Evolutionary conservation across 1,140 invertebrate species (phyloP), one percentile per base, ranked within the genome.

Genomic region (Holcopasites calliopsidis): DNA sequence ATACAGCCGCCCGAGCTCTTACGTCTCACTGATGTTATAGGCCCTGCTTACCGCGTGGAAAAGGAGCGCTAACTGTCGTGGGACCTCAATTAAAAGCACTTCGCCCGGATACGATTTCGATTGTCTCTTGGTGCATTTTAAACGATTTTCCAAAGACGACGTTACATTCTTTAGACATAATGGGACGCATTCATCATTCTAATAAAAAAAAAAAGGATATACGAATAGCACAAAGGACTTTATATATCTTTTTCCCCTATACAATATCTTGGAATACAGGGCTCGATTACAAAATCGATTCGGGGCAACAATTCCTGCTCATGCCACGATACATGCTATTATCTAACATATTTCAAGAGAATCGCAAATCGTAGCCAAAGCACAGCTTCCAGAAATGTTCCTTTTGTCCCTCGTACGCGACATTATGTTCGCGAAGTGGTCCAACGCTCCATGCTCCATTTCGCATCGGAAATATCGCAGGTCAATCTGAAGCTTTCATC

Each of bases 1-100:
- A 75, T 61, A 31, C 50, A 50, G 16, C 44, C 7, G 54, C 44
- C 65, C 49, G 21, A 52, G 42, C 60, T 52, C 57, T 76, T 47
- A 16, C 33, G 72, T 21, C 21, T 3, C 5, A 40, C 16, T 31
- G 40, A n/a, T n/a, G 26, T 6, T 47, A 42, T 60, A 55, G 38
- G 35, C 61, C 35, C 50, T 44, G 26, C 54, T 26, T 26, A 33
- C 0, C 21, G 47, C n/a, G 18, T 16, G 7, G 52, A 40, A 42
- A 69, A 62, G 11, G n/a, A 69, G 10, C 18, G 18, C 11, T 55
- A 69, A 69, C 35, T 10, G 10, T 28, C 13, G 11, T 13, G 11
- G 6, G 26, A 0, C 35, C 21, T 23, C 28, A 55, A 69, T 55
- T 69, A 69, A 55, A 69, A 28, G 10, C 50, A 55, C n/a, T 50